Evolutionary conservation across 2,113 vertebrate species (phyloP), one percentile per base, ranked within the genome.

Genomic region (Actenoides lindsayi): DNA sequence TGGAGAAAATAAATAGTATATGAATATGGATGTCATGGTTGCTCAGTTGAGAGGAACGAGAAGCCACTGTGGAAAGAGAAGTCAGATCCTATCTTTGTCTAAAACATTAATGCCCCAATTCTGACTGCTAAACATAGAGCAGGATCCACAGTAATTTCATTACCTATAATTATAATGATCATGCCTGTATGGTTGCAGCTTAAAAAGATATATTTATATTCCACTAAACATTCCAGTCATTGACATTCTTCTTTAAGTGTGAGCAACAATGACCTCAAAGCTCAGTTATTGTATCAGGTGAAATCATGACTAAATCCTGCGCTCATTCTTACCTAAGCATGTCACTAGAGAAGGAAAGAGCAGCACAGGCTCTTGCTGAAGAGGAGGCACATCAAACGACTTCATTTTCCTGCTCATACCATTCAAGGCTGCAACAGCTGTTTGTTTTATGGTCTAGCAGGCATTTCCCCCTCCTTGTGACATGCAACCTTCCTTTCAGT

Each of bases 81-180:
- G 80, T 80, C 77, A 91, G 63, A 91, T 89, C 70, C 77, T 83
- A 50, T 95, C 88, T 93, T 87, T 86, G 71, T 70, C 75, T 82
- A 50, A 81, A 89, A n/a, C 80, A 87, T 57, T 68, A 87, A 94
- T 95, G 77, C 33, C 70, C 53, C 12, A 5, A 62, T 94, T 94
- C 69, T 80, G 62, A 73, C 19, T 76, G 76, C 69, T 92, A 91
- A 91, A 79, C 83, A 85, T 13, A 70, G 75, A 84, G 65, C 44
- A 83, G 57, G 83, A 89, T 76, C 92, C 81, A 73, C 42, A 51
- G 37, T 28, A 60, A 33, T 88, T 83, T 76, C n/a, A 33, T 94
- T 91, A 77, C 57, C 57, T 59, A 17, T 83, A 92, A 91, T 89
- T 91, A 93, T 42, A 80, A 89, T 24, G 69, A 87, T 73, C 54